Conservation (phyloP, 2,888 invertebrate species). For the Cephus pygmeus region DNA sequence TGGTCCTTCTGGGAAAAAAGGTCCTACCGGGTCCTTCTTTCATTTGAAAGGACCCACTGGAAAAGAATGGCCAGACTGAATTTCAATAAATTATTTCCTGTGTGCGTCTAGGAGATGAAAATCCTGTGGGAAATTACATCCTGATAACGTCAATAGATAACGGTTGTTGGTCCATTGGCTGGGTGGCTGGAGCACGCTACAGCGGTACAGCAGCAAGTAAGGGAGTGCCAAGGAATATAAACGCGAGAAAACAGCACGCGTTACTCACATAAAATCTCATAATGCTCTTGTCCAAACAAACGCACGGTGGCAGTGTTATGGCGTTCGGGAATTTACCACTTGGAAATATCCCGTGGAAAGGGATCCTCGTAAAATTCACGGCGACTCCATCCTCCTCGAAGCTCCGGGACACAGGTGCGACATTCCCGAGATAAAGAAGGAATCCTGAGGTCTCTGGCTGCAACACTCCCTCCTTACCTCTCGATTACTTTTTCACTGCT, state of each 20-base stretch:
- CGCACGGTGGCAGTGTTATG: slow-evolving; percentile 45
- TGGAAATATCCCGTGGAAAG: slow-evolving; percentile 17
- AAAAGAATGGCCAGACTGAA: too few species aligned
- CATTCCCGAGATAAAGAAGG: slow-evolving; percentile 1
- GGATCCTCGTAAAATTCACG: neutral
- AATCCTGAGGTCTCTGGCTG: neutral
- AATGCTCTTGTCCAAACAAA: slow-evolving; percentile 60
- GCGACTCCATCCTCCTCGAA: neutral
- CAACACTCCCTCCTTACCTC: neutral
- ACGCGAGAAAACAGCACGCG: slow-evolving; percentile 25
- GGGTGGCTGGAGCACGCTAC: too few species aligned
- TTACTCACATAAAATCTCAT: slow-evolving; percentile 57
- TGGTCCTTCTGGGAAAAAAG: too few species aligned
- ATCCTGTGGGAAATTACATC: too few species aligned
- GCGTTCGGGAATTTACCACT: slow-evolving; percentile 47
- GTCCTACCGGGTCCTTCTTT: too few species aligned
- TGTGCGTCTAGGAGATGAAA: too few species aligned
- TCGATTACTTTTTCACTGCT: neutral
- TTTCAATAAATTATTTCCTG: too few species aligned
- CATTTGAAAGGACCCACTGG: too few species aligned
- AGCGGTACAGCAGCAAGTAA: too few species aligned
- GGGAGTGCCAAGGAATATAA: neutral
- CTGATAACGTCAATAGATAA: too few species aligned
- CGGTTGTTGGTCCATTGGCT: too few species aligned
- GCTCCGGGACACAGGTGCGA: slow-evolving; percentile 3